Base-by-base conservation (phyloP, 1,140 invertebrate species). In the Magallana ariakensis region DNA sequence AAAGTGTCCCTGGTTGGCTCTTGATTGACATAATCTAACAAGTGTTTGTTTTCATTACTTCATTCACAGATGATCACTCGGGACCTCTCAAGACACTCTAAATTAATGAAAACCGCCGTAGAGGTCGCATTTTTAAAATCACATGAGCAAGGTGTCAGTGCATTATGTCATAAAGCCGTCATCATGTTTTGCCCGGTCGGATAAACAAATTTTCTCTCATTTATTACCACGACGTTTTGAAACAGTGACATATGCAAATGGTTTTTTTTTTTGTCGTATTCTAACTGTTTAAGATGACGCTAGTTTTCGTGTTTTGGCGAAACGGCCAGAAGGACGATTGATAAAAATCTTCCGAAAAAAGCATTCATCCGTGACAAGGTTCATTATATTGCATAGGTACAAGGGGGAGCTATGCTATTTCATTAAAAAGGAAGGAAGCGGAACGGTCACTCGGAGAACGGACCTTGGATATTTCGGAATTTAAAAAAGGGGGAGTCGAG, bases 251-350 rank as follows among this genome's bases (percentile, higher is more conserved):
- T 75, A 75, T 75, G 66, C 66, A 75, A 75, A 75, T 75, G 15
- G 8, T 75, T 75, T 75, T 75, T 26, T 26, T 75, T 75, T 26
- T 75, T 22, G 26, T 75, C 33, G 66, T 75, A 75, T 26, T 75
- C 22, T 75, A 75, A 75, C 66, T 19, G 33, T 26, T 75, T 33
- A 75, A 75, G 33, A 75, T 75, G 66, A 75, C 66, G 66, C 19
- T 75, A 19, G 66, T 75, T 75, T 75, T 75, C 66, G 22, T 75
- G 66, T 75, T 75, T 75, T 75, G 66, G 66, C 66, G 19, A 75
- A 75, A 75, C 66, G 33, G 66, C 66, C 66, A 75, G 66, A 75
- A 75, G 66, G 66, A 22, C 66, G 66, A 75, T 75, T 75, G 66
- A 75, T 75, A 26, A 75, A 75, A 75, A 75, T 75, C 66, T 75